Conservation (phyloP, 2,888 invertebrate species). For the Idaea dimidiata region DNA sequence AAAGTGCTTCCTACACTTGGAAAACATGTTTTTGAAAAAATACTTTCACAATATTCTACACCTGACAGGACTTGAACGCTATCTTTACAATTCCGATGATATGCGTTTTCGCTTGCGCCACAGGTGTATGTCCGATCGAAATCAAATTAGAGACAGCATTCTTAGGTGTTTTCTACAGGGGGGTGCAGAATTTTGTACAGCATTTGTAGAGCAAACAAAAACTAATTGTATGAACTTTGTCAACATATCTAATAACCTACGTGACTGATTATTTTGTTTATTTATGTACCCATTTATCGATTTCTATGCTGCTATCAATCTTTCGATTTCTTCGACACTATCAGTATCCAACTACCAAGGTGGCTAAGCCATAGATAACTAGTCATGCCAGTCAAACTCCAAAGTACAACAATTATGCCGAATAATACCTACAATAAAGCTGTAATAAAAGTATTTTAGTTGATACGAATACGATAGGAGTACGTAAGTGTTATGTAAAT, state of each 20-base stretch:
- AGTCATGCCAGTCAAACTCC: neutral
- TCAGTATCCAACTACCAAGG: neutral
- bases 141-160: too few relatives aligned
- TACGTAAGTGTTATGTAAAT: neutral
- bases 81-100: too few relatives aligned
- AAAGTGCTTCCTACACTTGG: too few relatives aligned
- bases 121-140: too few relatives aligned
- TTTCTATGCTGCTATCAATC: neutral
- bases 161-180: too few relatives aligned
- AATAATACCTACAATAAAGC: neutral
- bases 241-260: neutral
- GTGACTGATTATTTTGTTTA: neutral
- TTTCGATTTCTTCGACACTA: neutral
- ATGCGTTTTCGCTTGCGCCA: too few relatives aligned
- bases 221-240: too few relatives aligned
- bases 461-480: neutral
- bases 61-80: too few relatives aligned
- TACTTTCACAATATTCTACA: too few relatives aligned
- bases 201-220: too few relatives aligned
- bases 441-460: neutral
- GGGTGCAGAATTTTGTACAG: too few relatives aligned
- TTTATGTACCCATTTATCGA: neutral
- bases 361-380: neutral
- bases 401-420: neutral
- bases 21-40: too few relatives aligned